These are phyloP conservation scores for Macquaria ambigua DNA, from an alignment of 2,113 vertebrate genomes.

Conservation along the genomic window DNA sequence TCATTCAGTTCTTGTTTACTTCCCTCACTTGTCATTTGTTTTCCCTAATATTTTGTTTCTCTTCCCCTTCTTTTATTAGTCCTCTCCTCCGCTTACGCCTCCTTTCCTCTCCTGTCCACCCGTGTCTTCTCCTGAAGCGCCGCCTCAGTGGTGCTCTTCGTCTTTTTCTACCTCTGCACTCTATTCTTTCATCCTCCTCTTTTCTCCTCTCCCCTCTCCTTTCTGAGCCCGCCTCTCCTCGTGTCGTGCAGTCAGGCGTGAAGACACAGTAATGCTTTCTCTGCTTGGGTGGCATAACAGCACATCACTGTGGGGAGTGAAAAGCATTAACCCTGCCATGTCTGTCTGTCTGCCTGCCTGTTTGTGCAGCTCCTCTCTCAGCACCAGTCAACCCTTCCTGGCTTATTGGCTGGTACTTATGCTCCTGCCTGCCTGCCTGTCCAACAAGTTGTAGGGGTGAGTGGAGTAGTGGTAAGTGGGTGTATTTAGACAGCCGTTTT, in stretches of 20 bases:
- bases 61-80: conserved; percentile 13
- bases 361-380: conserved; percentile 68
- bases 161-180: conserved; percentile 53
- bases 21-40: conserved; percentile 41
- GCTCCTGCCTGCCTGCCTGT: conserved; percentile 49
- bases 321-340: conserved; percentile 80
- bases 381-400: conserved; percentile 64
- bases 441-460: conserved; percentile 79
- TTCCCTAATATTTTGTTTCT: conserved; percentile 18
- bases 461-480: conserved; percentile 64
- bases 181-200: conserved; percentile 57
- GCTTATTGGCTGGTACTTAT: conserved; percentile 67
- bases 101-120: conserved; percentile 36
- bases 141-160: conserved; percentile 53
- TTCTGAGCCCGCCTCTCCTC: conserved; percentile 64
- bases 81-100: conserved; percentile 6
- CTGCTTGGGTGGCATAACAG: conserved; percentile 83
- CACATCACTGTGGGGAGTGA: conserved; percentile 81
- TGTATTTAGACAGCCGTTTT: conserved; percentile 63
- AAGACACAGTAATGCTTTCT: conserved; percentile 85
- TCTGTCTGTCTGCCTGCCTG: conserved; percentile 64
- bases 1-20: conserved; percentile 43
- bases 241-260: conserved; percentile 80
- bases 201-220: conserved; percentile 43
- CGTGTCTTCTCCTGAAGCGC: conserved; percentile 44